These are phyloP conservation scores for Pentamera pediparva DNA, from an alignment of 53 echinoderm and acorn worm species.

Conservation along the genomic window DNA sequence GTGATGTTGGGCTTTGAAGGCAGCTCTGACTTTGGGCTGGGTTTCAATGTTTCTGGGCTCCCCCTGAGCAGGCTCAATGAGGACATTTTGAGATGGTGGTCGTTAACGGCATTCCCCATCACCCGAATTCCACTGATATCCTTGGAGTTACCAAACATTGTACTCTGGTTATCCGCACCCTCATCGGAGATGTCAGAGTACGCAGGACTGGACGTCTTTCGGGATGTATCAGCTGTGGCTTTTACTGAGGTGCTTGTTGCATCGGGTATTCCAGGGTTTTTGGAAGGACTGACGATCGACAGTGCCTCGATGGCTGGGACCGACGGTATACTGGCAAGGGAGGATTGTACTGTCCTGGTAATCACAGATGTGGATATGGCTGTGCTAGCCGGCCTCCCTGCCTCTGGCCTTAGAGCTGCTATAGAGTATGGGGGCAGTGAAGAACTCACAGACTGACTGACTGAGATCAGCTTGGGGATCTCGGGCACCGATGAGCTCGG, in stretches of 20 bases:
- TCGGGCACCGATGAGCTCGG: conserved; percentile 60
- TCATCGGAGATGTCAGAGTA: conserved; percentile 99
- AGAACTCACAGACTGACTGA: conserved; percentile 66
- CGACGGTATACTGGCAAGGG: conserved; percentile 39
- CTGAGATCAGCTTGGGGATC: conserved; percentile 92
- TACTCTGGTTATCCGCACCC: conserved; percentile 60
- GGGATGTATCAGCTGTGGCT: background rate
- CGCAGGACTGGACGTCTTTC: conserved; percentile 60
- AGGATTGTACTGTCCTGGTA: conserved; percentile 41
- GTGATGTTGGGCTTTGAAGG: background rate
- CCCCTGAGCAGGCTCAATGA: conserved; percentile 13
- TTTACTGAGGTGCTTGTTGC: conserved; percentile 21
- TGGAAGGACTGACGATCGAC: conserved; percentile 16
- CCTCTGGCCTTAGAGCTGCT: background rate
- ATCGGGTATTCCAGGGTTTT: background rate
- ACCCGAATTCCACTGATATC: conserved; percentile 1
- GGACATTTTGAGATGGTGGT: conserved; percentile 16
- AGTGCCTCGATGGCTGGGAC: conserved; percentile 32
- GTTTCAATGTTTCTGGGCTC: background rate
- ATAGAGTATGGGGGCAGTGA: conserved; percentile 32
- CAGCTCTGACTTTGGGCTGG: background rate
- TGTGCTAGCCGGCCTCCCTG: conserved; percentile 21
- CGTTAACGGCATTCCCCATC: background rate
- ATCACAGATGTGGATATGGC: conserved; percentile 18
- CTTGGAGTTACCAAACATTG: background rate